Evolutionary conservation across 2,797 vertebrate genomes (phyloP), one percentile per base, ranked within the genome.

Genomic region (Manis crassicaudata): DNA sequence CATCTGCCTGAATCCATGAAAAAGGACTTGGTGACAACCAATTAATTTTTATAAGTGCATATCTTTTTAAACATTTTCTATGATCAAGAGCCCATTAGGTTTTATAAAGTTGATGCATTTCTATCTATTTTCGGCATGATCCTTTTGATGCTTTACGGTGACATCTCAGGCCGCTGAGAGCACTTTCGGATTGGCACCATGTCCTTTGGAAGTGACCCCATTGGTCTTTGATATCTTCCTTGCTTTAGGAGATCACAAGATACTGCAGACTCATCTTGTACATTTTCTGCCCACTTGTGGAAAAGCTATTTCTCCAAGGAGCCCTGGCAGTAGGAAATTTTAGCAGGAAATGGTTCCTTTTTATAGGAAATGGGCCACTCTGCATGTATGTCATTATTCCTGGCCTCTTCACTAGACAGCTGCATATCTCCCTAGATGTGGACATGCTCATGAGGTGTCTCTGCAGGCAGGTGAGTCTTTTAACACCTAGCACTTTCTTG

Each of bases 161-260:
- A 18, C 1, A 17, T 58, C 40, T 70, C 35, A 17, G 50, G 32
- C 29, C 6, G 52, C 35, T 40, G 37, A 8, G 43, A 70, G 23
- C 50, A 75, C 37, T 50, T 94, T 27, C 14, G 11, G 54, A 29
- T 35, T 88, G 87, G 14, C 20, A 68, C 63, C 93, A 35, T 62
- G 29, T 92, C 46, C 56, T 81, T 37, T 84, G 68, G 16, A 68
- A 18, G 67, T 83, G 60, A 83, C 37, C 50, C 18, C 23, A 65
- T 43, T 67, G 54, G 62, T 90, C 65, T 93, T 92, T 40, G n/a
- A 93, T 29, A 77, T 23, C 13, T 83, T 94, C 18, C 54, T 68
- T 73, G 20, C 16, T 82, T 92, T 84, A 77, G 14, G 14, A 20
- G 14, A 65, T 35, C 40, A 32, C 1, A 79, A 54, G n/a, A 67